Conservation (phyloP, 2,113 vertebrate species). For the Labeo rohita region DNA sequence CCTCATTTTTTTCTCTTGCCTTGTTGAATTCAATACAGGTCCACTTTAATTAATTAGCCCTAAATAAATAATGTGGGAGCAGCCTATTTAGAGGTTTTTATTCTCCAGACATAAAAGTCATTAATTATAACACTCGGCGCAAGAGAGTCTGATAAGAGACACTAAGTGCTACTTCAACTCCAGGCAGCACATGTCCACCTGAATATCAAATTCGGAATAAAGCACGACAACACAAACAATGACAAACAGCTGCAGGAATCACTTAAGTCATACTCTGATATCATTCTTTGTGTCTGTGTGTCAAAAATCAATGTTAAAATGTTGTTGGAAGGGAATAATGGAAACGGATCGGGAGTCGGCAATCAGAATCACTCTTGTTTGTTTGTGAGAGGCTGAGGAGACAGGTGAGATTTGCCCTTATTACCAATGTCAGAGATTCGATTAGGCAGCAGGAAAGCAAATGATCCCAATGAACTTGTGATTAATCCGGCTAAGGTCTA, state of each 20-base stretch:
- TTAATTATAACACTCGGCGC: constrained; percentile 74
- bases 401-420: constrained; percentile 86
- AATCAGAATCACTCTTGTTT: constrained; percentile 71
- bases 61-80: constrained; percentile 79
- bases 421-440: constrained; percentile 93
- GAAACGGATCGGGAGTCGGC: constrained; percentile 56
- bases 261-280: constrained; percentile 44
- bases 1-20: constrained; percentile 34
- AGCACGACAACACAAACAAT: constrained; percentile 27
- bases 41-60: constrained; percentile 77
- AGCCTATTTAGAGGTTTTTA: constrained; percentile 75
- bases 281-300: constrained; percentile 36
- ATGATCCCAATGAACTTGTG: constrained; percentile 96
- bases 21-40: constrained; percentile 75
- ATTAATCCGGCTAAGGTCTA: constrained; percentile 96
- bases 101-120: constrained; percentile 76
- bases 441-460: constrained; percentile 86
- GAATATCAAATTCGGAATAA: constrained; percentile 49
- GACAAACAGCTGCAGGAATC: constrained; percentile 40
- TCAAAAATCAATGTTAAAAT: constrained; percentile 56
- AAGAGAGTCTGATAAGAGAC: constrained; percentile 65
- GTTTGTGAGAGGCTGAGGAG: constrained; percentile 74
- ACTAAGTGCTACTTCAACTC: constrained; percentile 52
- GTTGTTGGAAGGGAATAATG: constrained; percentile 58
- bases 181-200: constrained; percentile 44